Conservation (phyloP, 2,797 vertebrate genomes). For the Liparis tanakae region DNA sequence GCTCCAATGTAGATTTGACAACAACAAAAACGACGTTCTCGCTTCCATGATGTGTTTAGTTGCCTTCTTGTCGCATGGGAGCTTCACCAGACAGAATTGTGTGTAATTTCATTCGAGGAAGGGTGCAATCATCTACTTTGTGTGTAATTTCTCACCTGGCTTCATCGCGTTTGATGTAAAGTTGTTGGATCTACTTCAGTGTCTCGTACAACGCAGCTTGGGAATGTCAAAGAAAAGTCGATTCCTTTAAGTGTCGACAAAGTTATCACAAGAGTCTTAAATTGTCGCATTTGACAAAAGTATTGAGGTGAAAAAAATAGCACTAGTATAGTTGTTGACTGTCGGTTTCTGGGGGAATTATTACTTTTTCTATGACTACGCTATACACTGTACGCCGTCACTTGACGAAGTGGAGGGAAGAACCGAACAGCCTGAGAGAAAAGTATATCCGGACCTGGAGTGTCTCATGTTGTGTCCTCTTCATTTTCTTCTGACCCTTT, state of each 20-base stretch:
- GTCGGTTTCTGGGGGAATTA: not conserved
- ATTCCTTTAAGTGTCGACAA: constrained; percentile 21
- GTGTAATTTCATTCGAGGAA: not conserved
- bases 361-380: not conserved
- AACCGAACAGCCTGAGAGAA: not conserved
- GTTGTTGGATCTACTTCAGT: constrained; percentile 23
- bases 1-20: constrained; percentile 29
- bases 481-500: constrained; percentile 42
- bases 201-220: constrained; percentile 28
- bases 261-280: constrained; percentile 37
- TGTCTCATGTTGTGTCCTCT: constrained; percentile 36
- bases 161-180: constrained; percentile 5
- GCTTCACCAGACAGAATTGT: constrained; percentile 16
- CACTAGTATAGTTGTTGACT: not conserved
- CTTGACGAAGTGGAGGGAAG: not conserved
- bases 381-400: constrained; percentile 1
- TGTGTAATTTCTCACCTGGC: constrained; percentile 8
- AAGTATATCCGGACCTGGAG: constrained; percentile 12
- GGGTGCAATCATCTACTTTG: constrained; percentile 7
- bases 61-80: not conserved
- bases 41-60: not conserved
- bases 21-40: constrained; percentile 14
- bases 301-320: not conserved
- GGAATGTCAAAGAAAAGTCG: constrained; percentile 29
- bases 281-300: constrained; percentile 2